phyloP scores from a whole-genome alignment of 2,113 vertebrate genomes.

The Corapipo altera region DNA sequence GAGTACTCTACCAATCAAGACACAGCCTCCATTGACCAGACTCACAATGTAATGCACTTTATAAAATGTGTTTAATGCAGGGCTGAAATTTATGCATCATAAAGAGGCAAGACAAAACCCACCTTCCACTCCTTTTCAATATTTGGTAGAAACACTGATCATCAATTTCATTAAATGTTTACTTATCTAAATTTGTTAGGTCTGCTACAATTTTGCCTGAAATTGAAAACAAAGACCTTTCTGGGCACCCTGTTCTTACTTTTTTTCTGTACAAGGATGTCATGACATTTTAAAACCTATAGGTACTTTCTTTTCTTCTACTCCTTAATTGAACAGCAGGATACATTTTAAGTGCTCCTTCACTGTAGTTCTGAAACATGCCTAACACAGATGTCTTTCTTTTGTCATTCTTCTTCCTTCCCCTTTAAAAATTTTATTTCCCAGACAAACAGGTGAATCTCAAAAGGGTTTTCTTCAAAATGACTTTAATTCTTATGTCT shows the following conservation, averaged over 20 bases:
- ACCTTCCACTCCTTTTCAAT: background rate
- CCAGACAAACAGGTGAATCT: background rate
- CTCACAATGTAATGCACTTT: conserved; percentile 35
- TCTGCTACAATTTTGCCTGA: background rate
- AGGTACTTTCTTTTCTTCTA: background rate
- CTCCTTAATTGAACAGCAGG: background rate
- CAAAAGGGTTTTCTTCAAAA: background rate
- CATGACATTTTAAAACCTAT: background rate
- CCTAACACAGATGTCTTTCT: background rate
- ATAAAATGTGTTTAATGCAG: background rate
- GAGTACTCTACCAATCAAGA: conserved; percentile 3
- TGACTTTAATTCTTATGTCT: background rate
- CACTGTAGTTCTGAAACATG: background rate
- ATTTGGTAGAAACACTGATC: background rate
- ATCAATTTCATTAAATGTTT: background rate
- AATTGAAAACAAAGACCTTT: background rate
- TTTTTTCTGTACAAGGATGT: background rate
- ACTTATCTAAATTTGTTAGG: background rate
- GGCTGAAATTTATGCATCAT: background rate
- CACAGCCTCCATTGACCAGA: background rate
- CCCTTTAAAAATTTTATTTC: background rate
- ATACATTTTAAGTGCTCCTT: background rate
- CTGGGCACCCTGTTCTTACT: background rate
- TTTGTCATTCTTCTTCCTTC: background rate
- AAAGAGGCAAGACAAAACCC: background rate